phyloP scores from a whole-genome alignment of 1,140 invertebrate genomes.

The Achroia grisella region DNA sequence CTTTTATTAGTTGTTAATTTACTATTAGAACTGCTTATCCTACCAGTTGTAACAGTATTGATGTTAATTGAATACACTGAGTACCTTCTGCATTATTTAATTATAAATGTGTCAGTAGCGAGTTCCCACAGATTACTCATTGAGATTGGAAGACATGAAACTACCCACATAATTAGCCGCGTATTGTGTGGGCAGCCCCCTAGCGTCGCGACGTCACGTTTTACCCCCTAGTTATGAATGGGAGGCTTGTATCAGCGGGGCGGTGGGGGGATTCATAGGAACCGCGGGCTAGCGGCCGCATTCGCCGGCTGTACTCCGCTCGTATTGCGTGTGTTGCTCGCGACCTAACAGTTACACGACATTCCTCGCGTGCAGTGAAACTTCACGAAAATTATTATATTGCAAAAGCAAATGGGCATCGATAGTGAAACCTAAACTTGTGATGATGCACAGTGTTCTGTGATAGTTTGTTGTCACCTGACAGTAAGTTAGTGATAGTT shows the following conservation, averaged over 20 bases:
- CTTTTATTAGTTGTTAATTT: no score
- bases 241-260: conserved; percentile 24
- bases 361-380: conserved; percentile 62
- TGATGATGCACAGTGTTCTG: conserved; percentile 44
- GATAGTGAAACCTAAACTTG: conserved; percentile 63
- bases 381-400: conserved; percentile 42
- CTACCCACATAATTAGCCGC: conserved; percentile 26
- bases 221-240: conserved; percentile 66
- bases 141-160: conserved; percentile 15
- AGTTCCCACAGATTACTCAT: conserved; percentile 20
- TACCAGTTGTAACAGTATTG: no score
- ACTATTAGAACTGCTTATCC: no score
- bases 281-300: conserved; percentile 24
- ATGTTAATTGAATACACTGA: no score
- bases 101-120: neutral
- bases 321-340: conserved; percentile 17
- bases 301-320: conserved; percentile 44
- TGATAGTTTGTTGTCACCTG: conserved; percentile 23
- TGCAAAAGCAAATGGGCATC: conserved; percentile 58
- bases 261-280: conserved; percentile 24
- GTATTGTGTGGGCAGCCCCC: conserved; percentile 34
- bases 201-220: conserved; percentile 22
- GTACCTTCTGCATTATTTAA: no score
- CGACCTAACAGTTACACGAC: conserved; percentile 10
- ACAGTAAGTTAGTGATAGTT: conserved; percentile 39